Conservation (phyloP, 2,888 invertebrate species). For the Polydrusus cervinus region DNA sequence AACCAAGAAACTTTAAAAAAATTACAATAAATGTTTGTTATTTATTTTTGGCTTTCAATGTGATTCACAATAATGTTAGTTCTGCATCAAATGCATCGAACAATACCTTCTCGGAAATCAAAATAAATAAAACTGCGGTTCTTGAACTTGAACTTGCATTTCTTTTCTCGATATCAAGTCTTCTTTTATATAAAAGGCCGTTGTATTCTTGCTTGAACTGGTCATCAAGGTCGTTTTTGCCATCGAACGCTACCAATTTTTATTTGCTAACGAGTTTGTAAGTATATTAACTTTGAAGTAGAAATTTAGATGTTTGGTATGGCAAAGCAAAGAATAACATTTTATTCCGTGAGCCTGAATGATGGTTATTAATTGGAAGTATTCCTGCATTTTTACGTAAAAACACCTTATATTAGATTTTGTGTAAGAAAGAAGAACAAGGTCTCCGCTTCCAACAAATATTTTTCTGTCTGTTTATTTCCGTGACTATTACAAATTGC, state of each 20-base stretch:
- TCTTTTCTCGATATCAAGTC: constrained; percentile 1
- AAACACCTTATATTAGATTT: too few relatives aligned
- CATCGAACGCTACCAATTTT: not conserved
- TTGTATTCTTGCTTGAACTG: constrained; percentile 12
- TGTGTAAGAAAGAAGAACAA: too few relatives aligned
- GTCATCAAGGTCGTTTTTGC: constrained; percentile 11
- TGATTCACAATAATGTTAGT: constrained; percentile 7
- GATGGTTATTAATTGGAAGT: too few relatives aligned
- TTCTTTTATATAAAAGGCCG: constrained; percentile 1
- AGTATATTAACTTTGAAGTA: not conserved
- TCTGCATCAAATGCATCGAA: constrained; percentile 15
- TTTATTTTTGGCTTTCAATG: not conserved
- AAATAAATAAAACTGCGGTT: not conserved
- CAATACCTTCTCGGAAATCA: constrained; percentile 8
- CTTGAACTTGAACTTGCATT: constrained; percentile 21
- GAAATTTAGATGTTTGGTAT: not conserved
- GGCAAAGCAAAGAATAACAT: not conserved
- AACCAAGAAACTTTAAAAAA: not conserved
- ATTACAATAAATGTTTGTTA: constrained; percentile 1
- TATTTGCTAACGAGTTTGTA: not conserved
- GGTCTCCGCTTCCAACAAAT: too few relatives aligned
- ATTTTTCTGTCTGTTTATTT: too few relatives aligned
- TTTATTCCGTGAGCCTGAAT: too few relatives aligned
- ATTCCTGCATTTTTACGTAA: too few relatives aligned
- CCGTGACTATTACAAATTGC: too few relatives aligned